These are phyloP conservation scores for Drosophila mauritiana DNA, from an alignment of 1,140 invertebrate genomes.

Conservation along the genomic window DNA sequence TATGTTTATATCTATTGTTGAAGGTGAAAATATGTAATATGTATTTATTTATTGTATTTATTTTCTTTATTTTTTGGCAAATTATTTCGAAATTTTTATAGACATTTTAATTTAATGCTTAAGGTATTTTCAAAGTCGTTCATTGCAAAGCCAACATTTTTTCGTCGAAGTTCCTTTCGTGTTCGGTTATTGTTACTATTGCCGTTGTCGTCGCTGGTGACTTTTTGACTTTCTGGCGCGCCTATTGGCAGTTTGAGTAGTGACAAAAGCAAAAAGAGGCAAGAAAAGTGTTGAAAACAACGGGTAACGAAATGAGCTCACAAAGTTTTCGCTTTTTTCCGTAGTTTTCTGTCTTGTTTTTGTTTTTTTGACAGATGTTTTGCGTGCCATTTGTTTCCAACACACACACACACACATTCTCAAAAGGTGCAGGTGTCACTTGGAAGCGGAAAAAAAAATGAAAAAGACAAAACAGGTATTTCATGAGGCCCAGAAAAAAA, in stretches of 20 bases:
- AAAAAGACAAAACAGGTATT: slow-evolving; percentile 9
- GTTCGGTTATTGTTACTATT: slow-evolving; percentile 13
- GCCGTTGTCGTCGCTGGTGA: slow-evolving; percentile 19
- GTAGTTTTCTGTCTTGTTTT: slow-evolving; percentile 24
- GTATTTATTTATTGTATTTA: too few species aligned
- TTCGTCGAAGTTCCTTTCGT: not conserved
- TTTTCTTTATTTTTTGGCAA: too few species aligned
- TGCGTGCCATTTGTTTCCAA: slow-evolving; percentile 52
- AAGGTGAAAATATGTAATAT: too few species aligned
- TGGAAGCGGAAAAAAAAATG: slow-evolving; percentile 1
- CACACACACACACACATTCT: slow-evolving; percentile 9
- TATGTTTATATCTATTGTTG: too few species aligned
- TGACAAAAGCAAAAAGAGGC: slow-evolving; percentile 24
- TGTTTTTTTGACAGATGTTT: slow-evolving; percentile 55
- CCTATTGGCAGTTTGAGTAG: slow-evolving; percentile 50
- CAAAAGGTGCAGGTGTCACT: slow-evolving; percentile 15
- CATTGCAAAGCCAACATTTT: not conserved
- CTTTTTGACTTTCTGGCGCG: slow-evolving; percentile 37
- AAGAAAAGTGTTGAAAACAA: slow-evolving; percentile 6
- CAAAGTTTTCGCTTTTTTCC: slow-evolving; percentile 29
- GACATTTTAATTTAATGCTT: not conserved
- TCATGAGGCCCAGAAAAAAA: not conserved
- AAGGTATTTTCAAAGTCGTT: slow-evolving; percentile 1
- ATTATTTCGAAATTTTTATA: too few species aligned
- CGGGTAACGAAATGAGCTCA: slow-evolving; percentile 43